Evolutionary conservation across 2,797 vertebrate genomes (phyloP).

Genomic region (Pipistrellus kuhlii): DNA sequence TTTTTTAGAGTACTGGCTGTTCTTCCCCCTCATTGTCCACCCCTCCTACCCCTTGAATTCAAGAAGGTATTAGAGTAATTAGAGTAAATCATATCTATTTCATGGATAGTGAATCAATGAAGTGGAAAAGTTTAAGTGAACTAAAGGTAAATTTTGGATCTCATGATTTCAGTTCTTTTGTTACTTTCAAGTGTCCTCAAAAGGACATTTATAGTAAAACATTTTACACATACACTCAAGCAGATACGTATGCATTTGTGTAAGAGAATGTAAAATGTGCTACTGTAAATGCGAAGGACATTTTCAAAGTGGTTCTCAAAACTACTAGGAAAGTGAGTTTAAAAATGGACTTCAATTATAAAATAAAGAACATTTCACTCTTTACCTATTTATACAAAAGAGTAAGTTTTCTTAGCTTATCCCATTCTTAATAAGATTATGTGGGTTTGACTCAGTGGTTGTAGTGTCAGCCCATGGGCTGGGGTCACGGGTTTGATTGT

Average conservation of each 20-base stretch:
- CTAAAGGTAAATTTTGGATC: slow-evolving; percentile 7
- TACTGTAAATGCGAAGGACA: neutral
- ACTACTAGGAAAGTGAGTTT: neutral
- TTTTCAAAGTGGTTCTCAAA: slow-evolving; percentile 58
- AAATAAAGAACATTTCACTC: slow-evolving; percentile 28
- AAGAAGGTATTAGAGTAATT: neutral
- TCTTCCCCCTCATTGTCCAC: fast-evolving
- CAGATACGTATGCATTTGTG: neutral
- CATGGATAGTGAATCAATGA: neutral
- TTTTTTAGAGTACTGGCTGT: neutral
- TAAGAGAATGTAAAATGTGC: neutral
- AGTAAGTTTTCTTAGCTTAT: slow-evolving; percentile 24
- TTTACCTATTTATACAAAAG: slow-evolving; percentile 16
- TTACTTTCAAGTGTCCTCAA: slow-evolving; percentile 55
- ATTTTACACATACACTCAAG: neutral
- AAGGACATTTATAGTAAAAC: slow-evolving; percentile 16
- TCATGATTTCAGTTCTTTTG: neutral
- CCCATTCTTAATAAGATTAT: neutral
- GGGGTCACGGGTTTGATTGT: too few relatives aligned
- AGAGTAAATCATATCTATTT: slow-evolving; percentile 1
- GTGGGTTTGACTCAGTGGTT: too few relatives aligned
- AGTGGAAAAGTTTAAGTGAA: slow-evolving; percentile 23
- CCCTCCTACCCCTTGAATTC: neutral
- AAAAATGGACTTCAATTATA: slow-evolving; percentile 47
- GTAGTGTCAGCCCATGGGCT: too few relatives aligned